Conservation (phyloP, 2,888 invertebrate species). For the Drosophila multiciliata region DNA sequence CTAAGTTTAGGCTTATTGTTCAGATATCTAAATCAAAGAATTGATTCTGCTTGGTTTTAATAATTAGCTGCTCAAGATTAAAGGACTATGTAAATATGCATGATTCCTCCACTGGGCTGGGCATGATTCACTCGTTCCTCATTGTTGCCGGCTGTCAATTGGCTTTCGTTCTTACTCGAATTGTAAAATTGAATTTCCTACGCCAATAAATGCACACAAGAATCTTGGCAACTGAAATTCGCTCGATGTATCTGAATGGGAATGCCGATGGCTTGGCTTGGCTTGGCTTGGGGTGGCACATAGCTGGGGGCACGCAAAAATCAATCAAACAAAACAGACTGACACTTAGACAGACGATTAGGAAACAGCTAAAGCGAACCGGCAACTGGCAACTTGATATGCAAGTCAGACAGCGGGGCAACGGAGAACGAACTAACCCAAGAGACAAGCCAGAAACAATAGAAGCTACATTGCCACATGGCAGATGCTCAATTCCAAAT, state of each 20-base stretch:
- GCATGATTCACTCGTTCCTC: conserved; percentile 15
- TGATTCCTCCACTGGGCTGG: neutral
- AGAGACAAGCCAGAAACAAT: conserved; percentile 38
- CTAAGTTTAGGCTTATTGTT: neutral
- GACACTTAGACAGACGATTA: conserved; percentile 79
- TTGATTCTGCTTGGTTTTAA: neutral
- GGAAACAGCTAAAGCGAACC: conserved; percentile 50
- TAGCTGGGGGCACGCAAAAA: conserved; percentile 51
- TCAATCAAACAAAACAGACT: conserved; percentile 78
- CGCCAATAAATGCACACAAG: conserved; percentile 65
- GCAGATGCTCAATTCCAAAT: conserved; percentile 42
- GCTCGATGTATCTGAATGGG: conserved; percentile 1
- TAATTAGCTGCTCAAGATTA: conserved; percentile 8
- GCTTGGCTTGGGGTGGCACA: neutral
- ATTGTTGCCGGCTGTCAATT: conserved; percentile 52
- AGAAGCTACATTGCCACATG: conserved; percentile 20
- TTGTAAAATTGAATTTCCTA: conserved; percentile 65
- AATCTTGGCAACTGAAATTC: conserved; percentile 22
- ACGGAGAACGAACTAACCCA: conserved; percentile 19
- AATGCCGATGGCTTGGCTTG: neutral
- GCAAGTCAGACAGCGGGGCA: conserved; percentile 61
- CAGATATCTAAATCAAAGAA: neutral
- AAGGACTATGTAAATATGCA: conserved; percentile 45
- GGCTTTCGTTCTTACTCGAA: conserved; percentile 48
- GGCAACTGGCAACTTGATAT: conserved; percentile 68